Conservation (phyloP, 2,888 invertebrate genomes). For the Cyclophora albipunctata region DNA sequence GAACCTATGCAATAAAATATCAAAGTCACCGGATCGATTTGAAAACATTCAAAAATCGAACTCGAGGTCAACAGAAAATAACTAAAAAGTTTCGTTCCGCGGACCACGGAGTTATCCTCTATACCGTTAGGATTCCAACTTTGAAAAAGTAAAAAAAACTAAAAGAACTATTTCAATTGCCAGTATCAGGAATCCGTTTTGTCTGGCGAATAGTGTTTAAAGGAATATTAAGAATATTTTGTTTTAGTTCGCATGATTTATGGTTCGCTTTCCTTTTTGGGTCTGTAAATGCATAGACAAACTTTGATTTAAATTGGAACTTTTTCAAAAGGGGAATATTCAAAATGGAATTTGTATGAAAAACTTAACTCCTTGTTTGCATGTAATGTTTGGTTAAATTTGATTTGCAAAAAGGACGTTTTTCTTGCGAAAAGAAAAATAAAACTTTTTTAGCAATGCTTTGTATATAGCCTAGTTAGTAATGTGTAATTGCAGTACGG, state of each 20-base stretch:
- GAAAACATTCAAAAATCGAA: slow-evolving; percentile 42
- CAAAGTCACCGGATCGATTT: not conserved
- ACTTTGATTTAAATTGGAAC: too few species aligned
- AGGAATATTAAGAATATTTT: not conserved
- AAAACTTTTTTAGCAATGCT: too few species aligned
- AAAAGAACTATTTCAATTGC: slow-evolving; percentile 74
- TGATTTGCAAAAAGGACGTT: too few species aligned
- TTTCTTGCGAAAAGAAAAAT: too few species aligned
- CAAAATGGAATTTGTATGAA: too few species aligned
- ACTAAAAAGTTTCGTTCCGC: slow-evolving; percentile 51
- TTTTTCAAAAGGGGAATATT: too few species aligned
- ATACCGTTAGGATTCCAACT: slow-evolving; percentile 72
- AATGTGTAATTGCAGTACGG: too few species aligned
- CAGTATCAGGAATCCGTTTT: slow-evolving; percentile 71
- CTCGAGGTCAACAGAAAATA: slow-evolving; percentile 60
- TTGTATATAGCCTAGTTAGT: too few species aligned
- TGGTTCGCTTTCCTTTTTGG: not conserved
- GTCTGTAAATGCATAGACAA: too few species aligned
- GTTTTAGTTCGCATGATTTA: slow-evolving; percentile 2
- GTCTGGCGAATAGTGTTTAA: slow-evolving; percentile 51
- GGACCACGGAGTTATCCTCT: slow-evolving; percentile 54
- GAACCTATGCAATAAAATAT: not conserved
- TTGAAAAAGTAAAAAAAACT: slow-evolving; percentile 52
- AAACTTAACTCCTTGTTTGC: too few species aligned
- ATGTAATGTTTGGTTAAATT: too few species aligned